Evolutionary conservation across 2,888 invertebrate genomes (phyloP).

Genomic region (Ctenicera cuprea): DNA sequence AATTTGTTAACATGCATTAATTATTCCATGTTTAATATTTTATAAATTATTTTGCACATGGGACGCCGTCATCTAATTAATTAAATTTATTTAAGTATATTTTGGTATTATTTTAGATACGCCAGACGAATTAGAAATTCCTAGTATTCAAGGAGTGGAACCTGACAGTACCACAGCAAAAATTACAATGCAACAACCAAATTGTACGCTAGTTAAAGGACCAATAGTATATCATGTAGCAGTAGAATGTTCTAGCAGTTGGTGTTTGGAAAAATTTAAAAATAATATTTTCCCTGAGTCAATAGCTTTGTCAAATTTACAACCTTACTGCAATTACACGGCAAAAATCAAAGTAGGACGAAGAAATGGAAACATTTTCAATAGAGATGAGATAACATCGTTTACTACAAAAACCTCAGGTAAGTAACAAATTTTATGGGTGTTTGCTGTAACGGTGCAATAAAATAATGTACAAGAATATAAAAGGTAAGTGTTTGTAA

Average conservation of each 20-base stretch:
- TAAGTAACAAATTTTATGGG: no score
- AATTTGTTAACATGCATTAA: no score
- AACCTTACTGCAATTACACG: conserved; percentile 55
- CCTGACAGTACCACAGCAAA: not conserved
- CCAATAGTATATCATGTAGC: not conserved
- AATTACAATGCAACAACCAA: conserved; percentile 18
- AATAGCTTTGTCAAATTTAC: conserved; percentile 29
- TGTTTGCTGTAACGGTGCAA: no score
- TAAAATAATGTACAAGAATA: no score
- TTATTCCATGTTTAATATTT: no score
- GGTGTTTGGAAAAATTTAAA: conserved; percentile 30
- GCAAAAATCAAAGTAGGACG: conserved; percentile 29
- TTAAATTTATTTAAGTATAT: no score
- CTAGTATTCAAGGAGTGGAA: conserved; percentile 2
- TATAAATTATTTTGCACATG: no score
- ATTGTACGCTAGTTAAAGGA: conserved; percentile 37
- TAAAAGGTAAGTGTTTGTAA: no score
- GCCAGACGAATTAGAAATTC: conserved; percentile 30
- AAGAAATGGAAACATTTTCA: conserved; percentile 29
- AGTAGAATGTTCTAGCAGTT: conserved; percentile 22
- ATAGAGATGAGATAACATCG: conserved; percentile 3
- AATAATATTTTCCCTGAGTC: not conserved
- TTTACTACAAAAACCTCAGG: conserved; percentile 48
- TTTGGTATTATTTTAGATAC: conserved; percentile 34
- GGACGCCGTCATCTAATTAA: no score